Conservation (phyloP, 2,888 invertebrate species). For the Hemistola chrysoprasaria region DNA sequence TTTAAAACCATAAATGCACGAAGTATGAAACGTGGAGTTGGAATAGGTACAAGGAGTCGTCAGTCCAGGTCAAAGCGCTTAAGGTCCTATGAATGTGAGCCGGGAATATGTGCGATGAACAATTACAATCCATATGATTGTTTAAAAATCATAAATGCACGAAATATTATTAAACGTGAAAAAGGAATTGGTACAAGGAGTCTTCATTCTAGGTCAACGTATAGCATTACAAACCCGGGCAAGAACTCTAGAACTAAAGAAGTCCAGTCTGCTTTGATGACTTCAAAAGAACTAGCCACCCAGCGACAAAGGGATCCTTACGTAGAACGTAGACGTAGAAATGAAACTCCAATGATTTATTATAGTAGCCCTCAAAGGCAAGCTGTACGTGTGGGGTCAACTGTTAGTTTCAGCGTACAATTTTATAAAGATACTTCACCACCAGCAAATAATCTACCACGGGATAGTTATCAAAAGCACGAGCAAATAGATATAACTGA, state of each 20-base stretch:
- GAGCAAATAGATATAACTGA: slow-evolving; percentile 6
- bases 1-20: too few species aligned
- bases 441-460: neutral
- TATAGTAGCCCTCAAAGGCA: slow-evolving; percentile 20
- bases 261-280: slow-evolving; percentile 6
- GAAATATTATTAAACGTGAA: slow-evolving; percentile 2
- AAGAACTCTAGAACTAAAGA: slow-evolving; percentile 2
- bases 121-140: slow-evolving; percentile 19
- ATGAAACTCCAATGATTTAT: neutral
- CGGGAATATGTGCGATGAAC: slow-evolving; percentile 31
- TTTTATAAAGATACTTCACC: slow-evolving; percentile 35
- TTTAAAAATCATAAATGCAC: slow-evolving; percentile 8
- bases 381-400: slow-evolving; percentile 38
- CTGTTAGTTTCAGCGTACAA: slow-evolving; percentile 40
- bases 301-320: neutral
- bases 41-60: slow-evolving; percentile 29
- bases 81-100: slow-evolving; percentile 43
- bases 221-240: slow-evolving; percentile 8
- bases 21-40: too few species aligned
- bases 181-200: slow-evolving; percentile 10
- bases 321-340: neutral
- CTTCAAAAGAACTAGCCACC: neutral
- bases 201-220: slow-evolving; percentile 2
- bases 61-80: slow-evolving; percentile 15
- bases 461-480: neutral